These are phyloP conservation scores for Microctonus aethiopoides DNA, from an alignment of 2,888 invertebrate species.

Conservation along the genomic window DNA sequence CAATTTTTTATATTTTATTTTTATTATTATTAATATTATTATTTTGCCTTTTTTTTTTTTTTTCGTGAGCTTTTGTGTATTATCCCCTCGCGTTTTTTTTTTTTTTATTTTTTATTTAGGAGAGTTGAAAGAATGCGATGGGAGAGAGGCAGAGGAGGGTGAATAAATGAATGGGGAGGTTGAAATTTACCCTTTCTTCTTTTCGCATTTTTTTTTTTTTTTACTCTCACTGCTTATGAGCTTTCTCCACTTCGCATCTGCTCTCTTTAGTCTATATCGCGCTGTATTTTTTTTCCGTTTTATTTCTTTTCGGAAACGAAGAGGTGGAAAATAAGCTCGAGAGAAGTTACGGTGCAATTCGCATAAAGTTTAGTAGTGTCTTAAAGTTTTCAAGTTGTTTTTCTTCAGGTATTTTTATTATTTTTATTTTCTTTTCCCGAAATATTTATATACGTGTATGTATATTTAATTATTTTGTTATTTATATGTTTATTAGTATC, in stretches of 20 bases:
- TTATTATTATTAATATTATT: no score
- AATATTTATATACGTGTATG: neutral
- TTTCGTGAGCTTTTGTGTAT: conserved; percentile 5
- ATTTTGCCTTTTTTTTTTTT: neutral
- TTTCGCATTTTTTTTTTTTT: neutral
- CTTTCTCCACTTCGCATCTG: conserved; percentile 7
- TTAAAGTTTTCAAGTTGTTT: neutral
- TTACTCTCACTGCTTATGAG: conserved; percentile 4
- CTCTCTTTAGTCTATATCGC: neutral
- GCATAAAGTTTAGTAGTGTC: neutral
- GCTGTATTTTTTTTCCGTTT: neutral
- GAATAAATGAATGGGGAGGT: neutral
- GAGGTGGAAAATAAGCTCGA: neutral
- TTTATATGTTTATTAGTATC: neutral
- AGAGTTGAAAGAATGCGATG: neutral
- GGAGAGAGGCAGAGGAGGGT: no score
- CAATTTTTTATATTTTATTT: no score
- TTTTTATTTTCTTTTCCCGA: neutral
- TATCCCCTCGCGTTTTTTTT: neutral
- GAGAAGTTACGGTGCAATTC: neutral
- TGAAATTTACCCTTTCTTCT: neutral
- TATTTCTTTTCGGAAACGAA: neutral
- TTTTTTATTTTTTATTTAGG: neutral
- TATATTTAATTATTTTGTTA: neutral
- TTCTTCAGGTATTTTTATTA: neutral